These are phyloP conservation scores for Gobio gobio DNA, from an alignment of 2,113 vertebrate species.

Conservation along the genomic window DNA sequence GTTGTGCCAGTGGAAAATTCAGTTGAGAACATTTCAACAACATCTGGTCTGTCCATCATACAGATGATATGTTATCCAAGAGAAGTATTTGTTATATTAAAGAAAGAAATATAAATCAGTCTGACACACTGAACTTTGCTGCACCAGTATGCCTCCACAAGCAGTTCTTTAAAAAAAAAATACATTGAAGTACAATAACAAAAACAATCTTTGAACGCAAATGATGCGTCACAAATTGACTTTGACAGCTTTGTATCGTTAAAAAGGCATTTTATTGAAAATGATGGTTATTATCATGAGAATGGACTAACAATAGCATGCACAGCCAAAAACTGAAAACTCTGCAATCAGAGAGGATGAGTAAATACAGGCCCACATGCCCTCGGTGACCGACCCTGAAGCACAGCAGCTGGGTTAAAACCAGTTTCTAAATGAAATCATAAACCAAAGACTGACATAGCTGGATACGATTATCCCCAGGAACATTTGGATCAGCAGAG, in stretches of 20 bases:
- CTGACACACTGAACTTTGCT: constrained; percentile 3
- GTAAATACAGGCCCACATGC: constrained; percentile 7
- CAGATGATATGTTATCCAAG: neutral
- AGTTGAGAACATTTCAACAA: constrained; percentile 8
- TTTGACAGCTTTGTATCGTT: neutral
- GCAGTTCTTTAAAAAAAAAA: neutral
- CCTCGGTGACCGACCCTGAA: constrained; percentile 30
- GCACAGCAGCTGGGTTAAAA: constrained; percentile 39
- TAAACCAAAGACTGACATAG: constrained; percentile 27
- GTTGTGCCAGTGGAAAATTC: constrained; percentile 30
- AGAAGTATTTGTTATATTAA: constrained; percentile 12
- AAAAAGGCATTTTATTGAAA: neutral
- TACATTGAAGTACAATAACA: neutral
- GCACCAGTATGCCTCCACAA: neutral
- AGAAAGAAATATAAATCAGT: neutral
- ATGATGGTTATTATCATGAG: neutral
- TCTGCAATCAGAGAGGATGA: neutral
- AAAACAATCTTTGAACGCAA: neutral
- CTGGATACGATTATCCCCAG: constrained; percentile 21
- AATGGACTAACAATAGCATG: neutral
- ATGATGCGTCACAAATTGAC: neutral
- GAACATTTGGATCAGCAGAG: constrained; percentile 11
- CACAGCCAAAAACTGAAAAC: neutral
- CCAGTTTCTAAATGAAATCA: constrained; percentile 29
- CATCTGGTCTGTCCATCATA: constrained; percentile 19